Evolutionary conservation across 2,797 vertebrate species (phyloP).

Genomic region (Sebastes hopkinsi): DNA sequence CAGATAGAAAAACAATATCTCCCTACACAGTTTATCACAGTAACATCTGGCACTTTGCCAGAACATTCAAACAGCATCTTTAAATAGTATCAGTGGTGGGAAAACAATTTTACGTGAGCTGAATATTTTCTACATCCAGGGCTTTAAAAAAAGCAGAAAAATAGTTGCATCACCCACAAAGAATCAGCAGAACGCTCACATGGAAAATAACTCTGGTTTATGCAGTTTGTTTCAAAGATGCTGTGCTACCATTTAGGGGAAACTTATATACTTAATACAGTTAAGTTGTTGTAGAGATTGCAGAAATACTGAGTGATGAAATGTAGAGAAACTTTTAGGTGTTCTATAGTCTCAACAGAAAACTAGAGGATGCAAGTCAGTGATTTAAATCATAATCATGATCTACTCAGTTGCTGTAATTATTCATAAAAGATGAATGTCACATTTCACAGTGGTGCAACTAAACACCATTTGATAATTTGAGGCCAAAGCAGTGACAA

Average conservation of each 20-base stretch:
- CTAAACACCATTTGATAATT: not conserved
- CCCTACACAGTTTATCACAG: not conserved
- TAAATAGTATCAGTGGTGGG: conserved; percentile 30
- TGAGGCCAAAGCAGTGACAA: not conserved
- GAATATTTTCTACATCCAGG: conserved; percentile 2
- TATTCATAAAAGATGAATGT: not conserved
- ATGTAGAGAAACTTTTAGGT: conserved; percentile 2
- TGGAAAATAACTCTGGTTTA: not conserved
- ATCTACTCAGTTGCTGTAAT: not conserved
- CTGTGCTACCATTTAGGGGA: not conserved
- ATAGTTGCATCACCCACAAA: conserved; percentile 21
- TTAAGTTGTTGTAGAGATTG: not conserved
- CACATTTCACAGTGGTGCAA: not conserved
- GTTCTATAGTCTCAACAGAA: not conserved
- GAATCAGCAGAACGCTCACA: conserved; percentile 13
- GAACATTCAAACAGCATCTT: conserved; percentile 43
- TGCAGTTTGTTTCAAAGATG: conserved; percentile 7
- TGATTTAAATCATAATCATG: not conserved
- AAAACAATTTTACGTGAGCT: conserved; percentile 3
- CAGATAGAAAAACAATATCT: not conserved
- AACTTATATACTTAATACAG: not conserved
- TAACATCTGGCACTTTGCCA: conserved; percentile 1
- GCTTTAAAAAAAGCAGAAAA: not conserved
- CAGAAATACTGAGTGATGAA: conserved; percentile 25
- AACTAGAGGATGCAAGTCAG: not conserved